Evolutionary conservation across 2,888 invertebrate species (phyloP), one percentile per base, ranked within the genome.

Genomic region (Oeneis ivallda): DNA sequence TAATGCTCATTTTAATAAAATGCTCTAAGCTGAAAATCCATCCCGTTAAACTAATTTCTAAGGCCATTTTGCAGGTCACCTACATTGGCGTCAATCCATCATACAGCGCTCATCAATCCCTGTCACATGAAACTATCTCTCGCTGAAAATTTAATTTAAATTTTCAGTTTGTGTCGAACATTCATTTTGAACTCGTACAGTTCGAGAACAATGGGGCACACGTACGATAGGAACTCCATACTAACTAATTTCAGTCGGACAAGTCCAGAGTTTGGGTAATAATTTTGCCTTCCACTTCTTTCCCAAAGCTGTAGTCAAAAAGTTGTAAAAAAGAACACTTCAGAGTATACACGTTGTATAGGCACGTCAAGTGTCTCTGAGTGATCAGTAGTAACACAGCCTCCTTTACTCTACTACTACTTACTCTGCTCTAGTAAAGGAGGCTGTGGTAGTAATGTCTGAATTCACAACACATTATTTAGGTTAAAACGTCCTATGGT

Each of bases 141-240:
- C 52, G 60, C 58, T 67, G 69, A 65, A 70, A 69, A 69, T 70
- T 69, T 65, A 68, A 68, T 66, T 70, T 68, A 66, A 70, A 70
- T 56, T 70, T 66, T 66, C 63, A 65, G 65, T 67, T 63, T 60
- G 60, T 54, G 60, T 47, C 47, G 63, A 65, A 65, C 65, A 69
- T 63, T 66, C 65, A 50, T 70, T 70, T 50, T 56, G 17, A 69
- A 62, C 62, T 66, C 62, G 62, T 52, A 62, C 61, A 62, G 61
- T 62, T 58, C 19, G 59, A 49, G 50, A 65, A 65, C 68, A 68
- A 63, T 63, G 56, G 68, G 39, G 54, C 34, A 62, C 53, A 62
- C 53, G 62, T 62, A 62, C 54, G 41, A 26, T 61, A 41, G 41
- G n/a, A 13, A 13, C 41, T 13, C 52, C 61, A 52, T 41, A 19